Conservation (phyloP, 2,797 vertebrate species). For the Phoeniculus purpureus region DNA sequence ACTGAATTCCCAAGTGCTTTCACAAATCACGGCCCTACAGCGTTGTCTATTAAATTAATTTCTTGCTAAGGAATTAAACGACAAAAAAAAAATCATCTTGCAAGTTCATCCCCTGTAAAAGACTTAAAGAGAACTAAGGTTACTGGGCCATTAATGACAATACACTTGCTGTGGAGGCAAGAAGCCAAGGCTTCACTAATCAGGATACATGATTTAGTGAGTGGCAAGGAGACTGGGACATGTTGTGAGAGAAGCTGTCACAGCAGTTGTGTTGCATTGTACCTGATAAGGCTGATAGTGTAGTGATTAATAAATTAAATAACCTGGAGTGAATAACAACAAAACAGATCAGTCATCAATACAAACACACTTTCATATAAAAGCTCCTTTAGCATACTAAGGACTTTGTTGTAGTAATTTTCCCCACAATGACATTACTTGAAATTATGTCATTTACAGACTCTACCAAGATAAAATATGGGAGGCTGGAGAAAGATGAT, state of each 20-base stretch:
- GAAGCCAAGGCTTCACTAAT: constrained; percentile 43
- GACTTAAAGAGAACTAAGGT: neutral
- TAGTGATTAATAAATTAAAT: constrained; percentile 27
- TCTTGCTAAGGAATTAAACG: neutral
- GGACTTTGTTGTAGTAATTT: constrained; percentile 49
- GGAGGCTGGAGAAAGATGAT: constrained; percentile 52
- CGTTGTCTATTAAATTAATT: neutral
- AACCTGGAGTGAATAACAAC: constrained; percentile 23
- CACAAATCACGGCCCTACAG: neutral
- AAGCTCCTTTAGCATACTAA: constrained; percentile 53
- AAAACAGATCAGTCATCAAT: constrained; percentile 27
- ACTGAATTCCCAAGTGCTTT: constrained; percentile 2
- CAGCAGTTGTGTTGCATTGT: neutral
- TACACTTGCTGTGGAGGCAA: neutral
- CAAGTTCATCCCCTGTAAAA: neutral
- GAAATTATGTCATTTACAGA: constrained; percentile 35
- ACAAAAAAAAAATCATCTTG: neutral
- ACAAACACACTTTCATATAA: constrained; percentile 35
- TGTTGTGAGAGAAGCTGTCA: neutral
- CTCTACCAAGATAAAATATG: constrained; percentile 30
- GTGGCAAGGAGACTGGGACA: neutral
- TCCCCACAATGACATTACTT: constrained; percentile 22
- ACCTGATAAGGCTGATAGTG: neutral
- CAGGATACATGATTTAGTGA: constrained; percentile 9
- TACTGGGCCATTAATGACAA: constrained; percentile 27